phyloP scores from a whole-genome alignment of 1,140 invertebrate species.

The Daktulosphaira vitifoliae region DNA sequence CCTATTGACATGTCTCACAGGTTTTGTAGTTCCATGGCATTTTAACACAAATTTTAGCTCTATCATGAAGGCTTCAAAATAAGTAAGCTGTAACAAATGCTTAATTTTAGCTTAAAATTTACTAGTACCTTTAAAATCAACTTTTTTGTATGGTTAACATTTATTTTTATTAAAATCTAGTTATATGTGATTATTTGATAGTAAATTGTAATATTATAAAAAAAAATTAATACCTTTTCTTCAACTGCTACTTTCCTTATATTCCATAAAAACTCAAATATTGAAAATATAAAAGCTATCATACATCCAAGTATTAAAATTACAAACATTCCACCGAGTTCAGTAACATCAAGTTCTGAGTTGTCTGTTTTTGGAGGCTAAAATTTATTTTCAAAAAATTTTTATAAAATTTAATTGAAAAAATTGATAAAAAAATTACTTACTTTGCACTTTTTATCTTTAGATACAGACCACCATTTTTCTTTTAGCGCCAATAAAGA shows the following conservation, averaged over 20 bases:
- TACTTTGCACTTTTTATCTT: conserved; percentile 27
- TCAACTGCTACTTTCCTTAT: conserved; percentile 79
- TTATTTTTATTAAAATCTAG: no score
- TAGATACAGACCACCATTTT: conserved; percentile 72
- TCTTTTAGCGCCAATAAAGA: conserved; percentile 65
- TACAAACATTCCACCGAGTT: conserved; percentile 92
- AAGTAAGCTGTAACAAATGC: conserved; percentile 57
- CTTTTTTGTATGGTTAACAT: no score
- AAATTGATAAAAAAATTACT: no score
- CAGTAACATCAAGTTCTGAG: conserved; percentile 66
- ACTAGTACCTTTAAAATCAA: no score
- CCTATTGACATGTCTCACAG: conserved; percentile 38
- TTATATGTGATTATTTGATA: no score
- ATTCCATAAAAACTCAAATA: conserved; percentile 90
- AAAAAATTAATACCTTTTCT: conserved; percentile 70
- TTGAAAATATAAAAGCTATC: conserved; percentile 75
- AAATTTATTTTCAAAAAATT: no score
- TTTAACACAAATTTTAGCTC: conserved; percentile 66
- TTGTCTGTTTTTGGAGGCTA: no score
- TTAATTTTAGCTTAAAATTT: no score
- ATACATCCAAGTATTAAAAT: conserved; percentile 85
- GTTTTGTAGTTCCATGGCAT: conserved; percentile 64
- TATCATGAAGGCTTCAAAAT: conserved; percentile 57
- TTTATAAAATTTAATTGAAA: no score
- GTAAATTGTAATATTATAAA: no score